These are phyloP conservation scores for Oryctes rhinoceros DNA, from an alignment of 1,140 invertebrate species.

Conservation along the genomic window DNA sequence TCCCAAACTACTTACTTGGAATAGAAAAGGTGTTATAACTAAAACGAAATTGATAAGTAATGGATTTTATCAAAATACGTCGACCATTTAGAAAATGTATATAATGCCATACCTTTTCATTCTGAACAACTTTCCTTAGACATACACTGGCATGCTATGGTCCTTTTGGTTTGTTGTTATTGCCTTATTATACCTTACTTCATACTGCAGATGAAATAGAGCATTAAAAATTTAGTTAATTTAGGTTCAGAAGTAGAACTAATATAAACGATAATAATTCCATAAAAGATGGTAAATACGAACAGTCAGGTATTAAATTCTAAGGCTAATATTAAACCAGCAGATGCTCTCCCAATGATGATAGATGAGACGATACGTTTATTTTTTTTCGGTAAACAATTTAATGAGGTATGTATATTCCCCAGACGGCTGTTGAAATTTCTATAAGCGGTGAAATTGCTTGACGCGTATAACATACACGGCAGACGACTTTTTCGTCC, in stretches of 20 bases:
- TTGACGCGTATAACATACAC: slow-evolving; percentile 10
- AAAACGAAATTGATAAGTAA: too few relatives aligned
- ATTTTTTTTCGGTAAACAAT: slow-evolving; percentile 12
- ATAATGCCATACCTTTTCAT: too few relatives aligned
- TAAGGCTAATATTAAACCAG: not conserved
- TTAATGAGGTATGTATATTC: slow-evolving; percentile 13
- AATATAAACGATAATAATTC: not conserved
- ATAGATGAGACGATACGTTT: not conserved
- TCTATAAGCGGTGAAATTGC: slow-evolving; percentile 2
- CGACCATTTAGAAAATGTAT: too few relatives aligned
- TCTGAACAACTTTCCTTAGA: too few relatives aligned
- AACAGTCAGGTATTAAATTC: not conserved
- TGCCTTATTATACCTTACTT: not conserved
- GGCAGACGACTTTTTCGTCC: not conserved
- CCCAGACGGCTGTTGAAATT: slow-evolving; percentile 9
- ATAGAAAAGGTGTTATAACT: too few relatives aligned
- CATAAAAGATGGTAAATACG: not conserved
- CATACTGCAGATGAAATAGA: not conserved
- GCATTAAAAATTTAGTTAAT: not conserved
- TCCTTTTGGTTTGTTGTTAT: not conserved
- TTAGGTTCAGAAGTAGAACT: not conserved
- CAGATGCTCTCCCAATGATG: not conserved
- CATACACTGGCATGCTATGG: too few relatives aligned
- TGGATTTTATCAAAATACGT: too few relatives aligned
- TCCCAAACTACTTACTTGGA: too few relatives aligned